Evolutionary conservation across 2,888 invertebrate genomes (phyloP).

Genomic region (Pasiphila rectangulata): DNA sequence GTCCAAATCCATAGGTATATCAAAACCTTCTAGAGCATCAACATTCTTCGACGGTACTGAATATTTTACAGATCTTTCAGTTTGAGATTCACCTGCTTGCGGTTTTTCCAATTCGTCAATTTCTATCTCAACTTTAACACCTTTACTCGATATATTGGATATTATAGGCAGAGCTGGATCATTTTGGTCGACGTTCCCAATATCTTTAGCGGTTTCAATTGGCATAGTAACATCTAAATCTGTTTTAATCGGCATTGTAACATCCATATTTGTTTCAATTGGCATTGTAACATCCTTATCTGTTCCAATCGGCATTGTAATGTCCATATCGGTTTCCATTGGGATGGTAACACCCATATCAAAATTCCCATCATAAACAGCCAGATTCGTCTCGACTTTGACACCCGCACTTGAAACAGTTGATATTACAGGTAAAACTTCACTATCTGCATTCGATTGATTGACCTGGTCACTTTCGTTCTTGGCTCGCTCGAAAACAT

Average conservation of each 20-base stretch:
- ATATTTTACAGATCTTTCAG: not conserved
- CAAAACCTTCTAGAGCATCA: conserved; percentile 1
- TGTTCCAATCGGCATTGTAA: no score
- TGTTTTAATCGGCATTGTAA: not conserved
- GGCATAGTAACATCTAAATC: not conserved
- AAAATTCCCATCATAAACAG: not conserved
- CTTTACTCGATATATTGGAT: conserved; percentile 13
- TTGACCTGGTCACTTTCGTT: not conserved
- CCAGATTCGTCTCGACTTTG: conserved; percentile 9
- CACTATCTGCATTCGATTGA: not conserved
- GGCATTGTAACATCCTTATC: not conserved
- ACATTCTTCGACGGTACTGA: not conserved
- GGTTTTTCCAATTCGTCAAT: not conserved
- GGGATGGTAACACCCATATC: not conserved
- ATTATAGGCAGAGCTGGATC: conserved; percentile 11
- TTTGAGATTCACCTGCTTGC: not conserved
- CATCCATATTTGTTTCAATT: not conserved
- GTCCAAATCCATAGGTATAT: conserved; percentile 33
- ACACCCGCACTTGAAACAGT: conserved; percentile 13
- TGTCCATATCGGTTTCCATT: no score
- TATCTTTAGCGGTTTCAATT: not conserved
- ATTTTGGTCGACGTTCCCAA: not conserved
- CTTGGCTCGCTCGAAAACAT: not conserved
- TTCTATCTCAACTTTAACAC: conserved; percentile 16
- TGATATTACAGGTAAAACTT: conserved; percentile 16